Base-by-base conservation (phyloP, 2,888 invertebrate species). In the Phortica okadai region DNA sequence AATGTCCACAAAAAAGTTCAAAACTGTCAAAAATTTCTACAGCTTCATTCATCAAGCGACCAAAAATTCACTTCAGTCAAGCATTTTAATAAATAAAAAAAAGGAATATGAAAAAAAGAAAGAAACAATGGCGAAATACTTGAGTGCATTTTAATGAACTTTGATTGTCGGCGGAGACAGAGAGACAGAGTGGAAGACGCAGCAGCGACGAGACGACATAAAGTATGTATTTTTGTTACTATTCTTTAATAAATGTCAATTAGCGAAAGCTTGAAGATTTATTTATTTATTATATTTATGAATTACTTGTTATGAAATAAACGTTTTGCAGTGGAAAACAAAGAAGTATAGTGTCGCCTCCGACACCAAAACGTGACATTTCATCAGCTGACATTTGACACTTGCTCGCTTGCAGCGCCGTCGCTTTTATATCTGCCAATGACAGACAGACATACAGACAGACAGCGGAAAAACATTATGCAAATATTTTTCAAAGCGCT, bases 331-430 rank as follows among this genome's bases (percentile, higher is more conserved):
- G 42, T 59, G 67, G 58, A 77, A 78, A 79, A 16, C 44, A 58
- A 78, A 74, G 33, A 33, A 33, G 4, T 33, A 33, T 5, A 33
- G 33, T 33, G 33, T 33, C 4, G 33, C 33, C 33, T 76, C 56
- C 44, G 42, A 85, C 84, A 82, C 78, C 76, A 76, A 86, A 86
- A 86, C 85, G 85, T 86, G 85, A 87, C 85, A 86, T 86, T 86
- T 86, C 80, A 81, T 78, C 56, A 83, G 84, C 80, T 88, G 85
- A 88, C 85, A 88, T 80, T 85, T 85, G 88, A 85, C 85, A 88
- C 87, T 86, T 88, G 88, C 78, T 16, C 78, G 66, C 66, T 41
- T n/a, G 62, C 62, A 33, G 25, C 25, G 21, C 21, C 6, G 5
- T 59, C 33, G 33, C 33, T 4, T 2, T 4, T 33, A 33, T 33